phyloP scores from a whole-genome alignment of 2,113 vertebrate species.

The Xenotilapia longispinis region DNA sequence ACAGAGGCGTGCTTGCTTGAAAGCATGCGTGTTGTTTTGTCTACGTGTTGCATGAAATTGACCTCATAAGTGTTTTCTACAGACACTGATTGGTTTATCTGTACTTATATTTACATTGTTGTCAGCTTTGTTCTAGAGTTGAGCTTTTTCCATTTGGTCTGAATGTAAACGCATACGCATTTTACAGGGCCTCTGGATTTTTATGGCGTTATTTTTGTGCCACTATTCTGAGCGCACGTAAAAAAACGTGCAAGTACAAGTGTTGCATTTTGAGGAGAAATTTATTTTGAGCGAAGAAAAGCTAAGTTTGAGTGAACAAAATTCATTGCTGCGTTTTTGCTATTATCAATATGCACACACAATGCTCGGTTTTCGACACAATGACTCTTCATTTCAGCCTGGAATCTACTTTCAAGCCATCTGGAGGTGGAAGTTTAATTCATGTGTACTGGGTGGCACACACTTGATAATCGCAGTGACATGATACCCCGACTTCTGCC shows the following conservation, averaged over 20 bases:
- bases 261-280: not conserved
- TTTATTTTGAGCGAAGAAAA: not conserved
- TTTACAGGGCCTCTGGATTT: not conserved
- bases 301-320: not conserved
- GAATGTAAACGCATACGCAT: not conserved
- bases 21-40: not conserved
- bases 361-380: not conserved
- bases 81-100: not conserved
- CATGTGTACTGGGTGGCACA: not conserved
- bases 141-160: not conserved
- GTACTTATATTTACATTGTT: not conserved
- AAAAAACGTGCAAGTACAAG: accelerated
- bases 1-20: not conserved
- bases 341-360: not conserved
- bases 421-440: conserved; percentile 16
- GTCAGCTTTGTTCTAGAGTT: not conserved
- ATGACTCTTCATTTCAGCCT: not conserved
- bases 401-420: not conserved
- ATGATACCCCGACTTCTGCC: not conserved
- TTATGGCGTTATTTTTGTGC: not conserved
- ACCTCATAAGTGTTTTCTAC: not conserved
- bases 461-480: not conserved
- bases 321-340: not conserved
- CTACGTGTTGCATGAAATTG: not conserved
- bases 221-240: not conserved